Evolutionary conservation across 2,113 vertebrate species (phyloP), one percentile per base, ranked within the genome.

Genomic region (Stigmatopora nigra): DNA sequence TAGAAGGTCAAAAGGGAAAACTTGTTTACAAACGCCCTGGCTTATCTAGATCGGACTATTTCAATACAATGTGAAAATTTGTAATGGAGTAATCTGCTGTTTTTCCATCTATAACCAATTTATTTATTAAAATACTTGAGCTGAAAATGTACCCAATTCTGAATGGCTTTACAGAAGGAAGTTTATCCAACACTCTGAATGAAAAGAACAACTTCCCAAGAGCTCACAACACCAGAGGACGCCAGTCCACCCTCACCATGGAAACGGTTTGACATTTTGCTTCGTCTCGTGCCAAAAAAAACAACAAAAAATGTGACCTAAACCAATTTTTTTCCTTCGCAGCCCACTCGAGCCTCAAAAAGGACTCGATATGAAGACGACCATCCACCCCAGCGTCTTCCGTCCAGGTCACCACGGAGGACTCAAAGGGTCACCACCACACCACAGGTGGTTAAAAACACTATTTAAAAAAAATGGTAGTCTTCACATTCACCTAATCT

Each of bases 291-390:
- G 12, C 20, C 6, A 8, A 41, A 14, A 61, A 25, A 13, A 15
- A 36, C 3, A 4, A 0, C 17, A 5, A 31, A n/a, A n/a, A n/a
- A n/a, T n/a, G 10, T 1, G 13, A 0, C 19, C 36, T 12, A 17
- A 5, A 16, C 38, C 35, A 47, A 16, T 15, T 25, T 2, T 61
- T 81, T 80, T 31, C 63, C 51, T n/a, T 58, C 63, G 3, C 79
- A 99, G 97, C 92, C 95, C 63, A 95, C 93, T 63, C 93, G 95
- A 90, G 95, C 92, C 86, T 98, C 95, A 69, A 98, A 99, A 83
- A 91, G 94, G 79, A 96, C 93, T 82, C 92, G 95, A 69, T 91
- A 97, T 58, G 97, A 97, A 49, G 95, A 98, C 31, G 93, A 98
- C 80, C 88, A 88, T 60, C 82, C 85, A 0, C 80, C 77, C 59